Evolutionary conservation across 2,888 invertebrate species (phyloP).

Genomic region (Limnephilus auricula): DNA sequence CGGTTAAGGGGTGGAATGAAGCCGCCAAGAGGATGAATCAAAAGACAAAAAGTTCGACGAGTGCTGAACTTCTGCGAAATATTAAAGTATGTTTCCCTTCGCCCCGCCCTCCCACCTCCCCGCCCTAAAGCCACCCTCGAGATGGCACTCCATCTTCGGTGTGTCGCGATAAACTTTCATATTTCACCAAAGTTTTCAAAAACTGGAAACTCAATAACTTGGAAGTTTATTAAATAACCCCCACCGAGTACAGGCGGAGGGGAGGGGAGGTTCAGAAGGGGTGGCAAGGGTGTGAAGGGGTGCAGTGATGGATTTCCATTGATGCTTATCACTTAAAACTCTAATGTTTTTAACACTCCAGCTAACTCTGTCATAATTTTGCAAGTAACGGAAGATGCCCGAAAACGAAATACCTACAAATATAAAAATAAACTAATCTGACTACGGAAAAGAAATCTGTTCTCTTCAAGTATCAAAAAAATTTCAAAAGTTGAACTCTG

Average conservation of each 20-base stretch:
- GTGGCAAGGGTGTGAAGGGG: not conserved
- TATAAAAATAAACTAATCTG: too few relatives aligned
- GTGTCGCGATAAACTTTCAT: conserved; percentile 55
- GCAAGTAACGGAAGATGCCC: not conserved
- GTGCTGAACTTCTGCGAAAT: conserved; percentile 2
- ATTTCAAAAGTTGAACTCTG: too few relatives aligned
- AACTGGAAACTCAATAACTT: conserved; percentile 61
- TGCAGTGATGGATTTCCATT: not conserved
- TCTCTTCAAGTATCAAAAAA: not conserved
- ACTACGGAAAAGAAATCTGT: not conserved
- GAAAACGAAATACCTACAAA: not conserved
- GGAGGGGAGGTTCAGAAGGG: not conserved
- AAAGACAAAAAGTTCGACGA: conserved; percentile 23
- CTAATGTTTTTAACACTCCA: not conserved
- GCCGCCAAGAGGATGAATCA: not conserved
- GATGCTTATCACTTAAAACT: not conserved
- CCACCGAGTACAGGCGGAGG: not conserved
- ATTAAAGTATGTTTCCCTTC: conserved; percentile 48
- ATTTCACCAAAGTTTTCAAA: conserved; percentile 60
- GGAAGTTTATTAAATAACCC: conserved; percentile 64
- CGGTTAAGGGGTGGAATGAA: not conserved
- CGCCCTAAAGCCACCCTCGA: not conserved
- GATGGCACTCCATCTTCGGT: conserved; percentile 33
- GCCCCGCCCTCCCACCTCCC: not conserved
- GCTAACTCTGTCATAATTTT: not conserved